These are phyloP conservation scores for Drosophila melanogaster DNA, from an alignment of 1,140 invertebrate genomes.

Conservation along the genomic window Release_6_plus_ISO1_MT NT_037436.4:2127001-2127500, in stretches of 20 bases:
- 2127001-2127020: slow-evolving; percentile 63
- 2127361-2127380: slow-evolving; percentile 88
- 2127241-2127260: slow-evolving; percentile 70
- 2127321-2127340: slow-evolving; percentile 46
- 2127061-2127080: slow-evolving; percentile 74
- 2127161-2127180: slow-evolving; percentile 55
- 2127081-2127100: slow-evolving; percentile 70
- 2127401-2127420: slow-evolving; percentile 90
- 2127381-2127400: slow-evolving; percentile 89
- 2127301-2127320: slow-evolving; percentile 87
- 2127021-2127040: slow-evolving; percentile 57
- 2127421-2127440: slow-evolving; percentile 88
- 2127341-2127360: slow-evolving; percentile 86
- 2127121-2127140: slow-evolving; percentile 18
- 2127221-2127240: slow-evolving; percentile 45
- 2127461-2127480: slow-evolving; percentile 43
- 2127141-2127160: slow-evolving; percentile 53
- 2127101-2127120: slow-evolving; percentile 14
- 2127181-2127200: slow-evolving; percentile 32
- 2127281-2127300: slow-evolving; percentile 90
- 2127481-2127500: slow-evolving; percentile 6
- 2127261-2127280: slow-evolving; percentile 79
- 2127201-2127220: slow-evolving; percentile 3
- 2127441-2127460: slow-evolving; percentile 85
- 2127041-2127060: slow-evolving; percentile 48